Conservation (phyloP, 2,797 vertebrate species). For the Sebastes oblongus region DNA sequence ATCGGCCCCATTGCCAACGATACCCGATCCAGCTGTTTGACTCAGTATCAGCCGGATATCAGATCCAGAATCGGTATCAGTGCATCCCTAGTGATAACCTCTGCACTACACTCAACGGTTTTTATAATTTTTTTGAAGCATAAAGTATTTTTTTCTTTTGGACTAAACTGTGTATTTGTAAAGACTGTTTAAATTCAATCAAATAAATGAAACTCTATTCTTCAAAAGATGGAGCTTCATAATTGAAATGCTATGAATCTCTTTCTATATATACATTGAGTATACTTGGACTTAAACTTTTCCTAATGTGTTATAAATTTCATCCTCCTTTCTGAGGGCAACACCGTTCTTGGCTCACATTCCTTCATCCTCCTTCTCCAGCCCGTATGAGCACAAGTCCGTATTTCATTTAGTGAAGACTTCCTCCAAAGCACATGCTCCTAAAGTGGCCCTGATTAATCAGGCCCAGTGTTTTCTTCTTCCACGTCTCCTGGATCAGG, state of each 20-base stretch:
- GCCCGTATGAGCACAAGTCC: constrained; percentile 67
- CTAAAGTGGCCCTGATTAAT: constrained; percentile 86
- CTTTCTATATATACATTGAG: not conserved
- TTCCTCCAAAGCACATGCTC: constrained; percentile 90
- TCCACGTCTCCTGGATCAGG: constrained; percentile 72
- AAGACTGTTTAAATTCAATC: not conserved
- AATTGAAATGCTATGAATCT: constrained; percentile 2
- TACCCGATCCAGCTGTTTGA: too few species aligned
- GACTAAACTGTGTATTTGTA: not conserved
- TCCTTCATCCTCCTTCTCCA: constrained; percentile 74
- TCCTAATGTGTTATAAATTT: constrained; percentile 34
- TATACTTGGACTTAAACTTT: constrained; percentile 21
- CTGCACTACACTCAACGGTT: not conserved
- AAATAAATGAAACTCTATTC: not conserved
- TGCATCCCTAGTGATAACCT: not conserved
- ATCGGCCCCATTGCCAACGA: too few species aligned
- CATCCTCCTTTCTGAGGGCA: constrained; percentile 38
- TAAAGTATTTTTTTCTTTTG: not conserved
- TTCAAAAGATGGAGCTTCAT: not conserved
- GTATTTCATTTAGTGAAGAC: constrained; percentile 93
- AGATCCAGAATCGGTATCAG: too few species aligned
- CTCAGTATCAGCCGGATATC: too few species aligned
- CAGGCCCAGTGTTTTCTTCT: constrained; percentile 82
- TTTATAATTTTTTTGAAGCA: not conserved
- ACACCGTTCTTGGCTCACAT: constrained; percentile 25